These are phyloP conservation scores for Hipparchia semele DNA, from an alignment of 2,888 invertebrate species.

Conservation along the genomic window DNA sequence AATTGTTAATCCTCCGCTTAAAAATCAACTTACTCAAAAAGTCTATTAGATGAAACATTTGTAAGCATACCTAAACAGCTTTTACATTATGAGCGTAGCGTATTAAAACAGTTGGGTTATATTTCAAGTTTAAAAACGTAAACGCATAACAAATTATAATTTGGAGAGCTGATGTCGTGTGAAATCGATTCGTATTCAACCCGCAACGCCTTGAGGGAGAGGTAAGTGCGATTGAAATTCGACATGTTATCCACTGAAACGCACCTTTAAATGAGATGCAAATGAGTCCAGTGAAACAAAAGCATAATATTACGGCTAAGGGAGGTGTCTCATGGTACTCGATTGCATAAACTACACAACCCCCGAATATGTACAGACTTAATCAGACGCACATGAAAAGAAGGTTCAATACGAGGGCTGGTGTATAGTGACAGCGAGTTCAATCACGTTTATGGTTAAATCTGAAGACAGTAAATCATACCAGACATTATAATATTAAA, in stretches of 20 bases:
- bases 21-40: not conserved
- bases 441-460: too few species aligned
- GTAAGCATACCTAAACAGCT: not conserved
- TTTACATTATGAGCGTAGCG: conserved; percentile 1
- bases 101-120: conserved; percentile 57
- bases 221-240: conserved; percentile 69
- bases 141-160: conserved; percentile 24
- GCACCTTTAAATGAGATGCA: conserved; percentile 74
- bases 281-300: conserved; percentile 72
- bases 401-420: not conserved
- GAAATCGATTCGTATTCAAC: conserved; percentile 69
- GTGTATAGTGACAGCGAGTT: not conserved
- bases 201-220: conserved; percentile 57
- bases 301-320: conserved; percentile 51
- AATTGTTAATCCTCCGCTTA: not conserved
- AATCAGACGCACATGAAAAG: not conserved
- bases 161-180: conserved; percentile 52
- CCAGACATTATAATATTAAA: too few species aligned
- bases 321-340: not conserved
- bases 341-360: not conserved
- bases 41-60: conserved; percentile 40
- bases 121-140: conserved; percentile 52
- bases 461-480: too few species aligned
- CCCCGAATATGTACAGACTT: not conserved
- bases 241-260: conserved; percentile 73